Evolutionary conservation across 2,113 vertebrate species (phyloP), one percentile per base, ranked within the genome.

Genomic region (Uropsilus gracilis): DNA sequence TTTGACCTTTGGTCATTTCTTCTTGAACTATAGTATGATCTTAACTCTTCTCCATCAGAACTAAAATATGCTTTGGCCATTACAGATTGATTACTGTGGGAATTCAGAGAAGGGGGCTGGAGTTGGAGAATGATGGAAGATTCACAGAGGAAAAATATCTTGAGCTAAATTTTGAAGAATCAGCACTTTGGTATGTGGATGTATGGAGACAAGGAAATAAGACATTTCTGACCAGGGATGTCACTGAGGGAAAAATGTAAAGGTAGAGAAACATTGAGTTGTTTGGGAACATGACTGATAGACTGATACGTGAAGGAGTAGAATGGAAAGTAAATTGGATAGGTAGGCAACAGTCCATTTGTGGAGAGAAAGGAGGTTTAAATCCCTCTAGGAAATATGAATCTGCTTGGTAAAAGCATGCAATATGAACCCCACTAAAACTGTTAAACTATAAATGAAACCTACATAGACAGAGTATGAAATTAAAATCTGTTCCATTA

Each of bases 401-500:
- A 69, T 88, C 39, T 94, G 30, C 55, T 91, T 50, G 44, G 64
- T 68, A 83, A 87, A 96, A 86, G 30, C 6, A 20, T 86, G 30
- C 12, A 63, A 32, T 82, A 57, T 53, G 63, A 97, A 88, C 83
- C 91, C 69, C 44, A 84, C 73, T 95, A 59, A 95, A 89, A 83
- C 72, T 93, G 59, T 86, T 95, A 92, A 93, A 68, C 42, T 96
- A 76, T 95, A 88, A 98, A 96, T 95, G 91, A 97, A 94, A 82
- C 76, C 90, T 86, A 48, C 90, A 75, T 95, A 90, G 81, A 96
- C 44, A 76, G 72, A 82, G 59, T 98, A 95, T 91, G 87, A 97
- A 98, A 98, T 97, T 97, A 97, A 97, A 96, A 96, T 95, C 95
- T 95, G 91, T 96, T 97, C 89, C 96, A 92, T 95, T 96, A 98